Conservation (phyloP, 2,797 vertebrate species). For the Benthosema pterotum region DNA sequence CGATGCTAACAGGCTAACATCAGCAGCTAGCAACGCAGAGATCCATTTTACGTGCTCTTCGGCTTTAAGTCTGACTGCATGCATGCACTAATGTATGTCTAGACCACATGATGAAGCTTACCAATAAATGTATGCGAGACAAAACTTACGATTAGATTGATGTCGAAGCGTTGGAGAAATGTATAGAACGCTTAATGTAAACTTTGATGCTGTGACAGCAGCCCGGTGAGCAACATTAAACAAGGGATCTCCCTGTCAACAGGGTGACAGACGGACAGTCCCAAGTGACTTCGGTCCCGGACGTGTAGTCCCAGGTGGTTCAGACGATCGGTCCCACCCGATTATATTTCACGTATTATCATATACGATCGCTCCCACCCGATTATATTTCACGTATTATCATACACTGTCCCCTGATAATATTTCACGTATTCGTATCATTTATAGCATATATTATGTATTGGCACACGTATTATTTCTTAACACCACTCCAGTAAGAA, state of each 20-base stretch:
- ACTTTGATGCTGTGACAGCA: slow-evolving; percentile 28
- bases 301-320: too few relatives aligned
- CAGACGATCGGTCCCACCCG: too few relatives aligned
- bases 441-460: too few relatives aligned
- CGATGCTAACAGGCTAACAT: slow-evolving; percentile 49
- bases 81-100: slow-evolving; percentile 6
- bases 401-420: too few relatives aligned
- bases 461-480: too few relatives aligned
- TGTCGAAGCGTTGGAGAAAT: slow-evolving; percentile 32
- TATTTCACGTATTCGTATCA: too few relatives aligned
- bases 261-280: too few relatives aligned
- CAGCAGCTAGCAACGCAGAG: slow-evolving; percentile 60
- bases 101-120: background rate
- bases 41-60: slow-evolving; percentile 71
- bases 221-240: slow-evolving; percentile 21
- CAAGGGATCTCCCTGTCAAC: slow-evolving; percentile 65
- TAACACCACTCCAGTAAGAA: too few relatives aligned
- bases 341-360: too few relatives aligned
- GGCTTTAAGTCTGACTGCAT: slow-evolving; percentile 38
- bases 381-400: too few relatives aligned
- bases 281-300: too few relatives aligned
- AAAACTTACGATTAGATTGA: slow-evolving; percentile 50
- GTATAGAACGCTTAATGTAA: slow-evolving; percentile 23
- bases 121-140: background rate
- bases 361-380: too few relatives aligned